Percentiles rank a stretch among this genome's conserved stretches.
These are phyloP conservation scores for Diogma glabrata DNA, from an alignment of 2,888 invertebrate species.

Conservation along the genomic window DNA sequence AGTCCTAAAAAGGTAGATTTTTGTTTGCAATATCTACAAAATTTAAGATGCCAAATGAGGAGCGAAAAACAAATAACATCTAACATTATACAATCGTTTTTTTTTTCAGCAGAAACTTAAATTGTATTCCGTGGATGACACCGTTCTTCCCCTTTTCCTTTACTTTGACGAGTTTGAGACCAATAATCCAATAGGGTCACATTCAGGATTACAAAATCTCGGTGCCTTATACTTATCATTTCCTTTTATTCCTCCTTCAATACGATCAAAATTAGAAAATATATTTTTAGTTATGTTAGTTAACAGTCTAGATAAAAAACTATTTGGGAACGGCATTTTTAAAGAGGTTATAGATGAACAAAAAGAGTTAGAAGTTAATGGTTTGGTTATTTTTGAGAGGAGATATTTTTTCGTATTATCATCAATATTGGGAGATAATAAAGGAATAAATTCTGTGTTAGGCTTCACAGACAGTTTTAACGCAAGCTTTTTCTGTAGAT, in stretches of 20 bases:
- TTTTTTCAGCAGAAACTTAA: background rate
- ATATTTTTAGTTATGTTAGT: slow-evolving; percentile 10
- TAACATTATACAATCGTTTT: background rate
- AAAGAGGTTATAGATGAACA: background rate
- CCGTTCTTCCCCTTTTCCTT: slow-evolving; percentile 12
- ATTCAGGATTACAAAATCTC: slow-evolving; percentile 17
- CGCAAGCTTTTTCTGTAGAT: slow-evolving; percentile 9
- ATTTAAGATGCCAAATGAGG: background rate
- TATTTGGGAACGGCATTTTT: background rate
- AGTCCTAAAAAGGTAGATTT: background rate
- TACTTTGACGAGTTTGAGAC: slow-evolving; percentile 17
- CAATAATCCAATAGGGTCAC: slow-evolving; percentile 15
- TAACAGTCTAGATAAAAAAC: background rate
- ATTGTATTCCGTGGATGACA: background rate
- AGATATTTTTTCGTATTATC: slow-evolving; percentile 2
- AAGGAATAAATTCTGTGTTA: slow-evolving; percentile 11
- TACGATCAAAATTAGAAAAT: slow-evolving; percentile 11
- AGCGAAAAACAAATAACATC: background rate
- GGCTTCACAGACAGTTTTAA: slow-evolving; percentile 11
- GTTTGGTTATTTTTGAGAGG: background rate
- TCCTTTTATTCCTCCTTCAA: slow-evolving; percentile 13
- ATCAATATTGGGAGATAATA: slow-evolving; percentile 10
- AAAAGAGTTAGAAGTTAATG: background rate
- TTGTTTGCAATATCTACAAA: background rate
- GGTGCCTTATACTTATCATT: slow-evolving; percentile 16